Conservation (phyloP, 2,888 invertebrate species). For the Scaptodrosophila latifasciaeformis region DNA sequence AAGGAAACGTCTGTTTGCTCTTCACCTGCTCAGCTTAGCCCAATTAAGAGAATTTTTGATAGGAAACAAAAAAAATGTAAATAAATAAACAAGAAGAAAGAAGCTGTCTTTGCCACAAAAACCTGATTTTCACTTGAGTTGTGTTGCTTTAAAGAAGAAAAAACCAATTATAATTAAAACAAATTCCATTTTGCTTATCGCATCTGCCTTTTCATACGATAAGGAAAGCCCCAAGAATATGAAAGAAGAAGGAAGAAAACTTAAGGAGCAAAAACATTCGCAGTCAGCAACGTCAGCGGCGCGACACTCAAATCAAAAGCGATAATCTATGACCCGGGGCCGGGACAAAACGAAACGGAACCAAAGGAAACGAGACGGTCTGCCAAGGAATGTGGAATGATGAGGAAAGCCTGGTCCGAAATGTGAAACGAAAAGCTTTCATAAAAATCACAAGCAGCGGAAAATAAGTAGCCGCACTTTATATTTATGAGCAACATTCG, state of each 20-base stretch:
- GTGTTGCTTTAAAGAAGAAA: too few species aligned
- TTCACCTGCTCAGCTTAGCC: too few species aligned
- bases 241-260: constrained; percentile 4
- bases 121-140: constrained; percentile 21
- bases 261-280: constrained; percentile 12
- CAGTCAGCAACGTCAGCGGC: constrained; percentile 10
- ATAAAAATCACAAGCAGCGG: constrained; percentile 12
- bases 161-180: constrained; percentile 54
- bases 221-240: not conserved
- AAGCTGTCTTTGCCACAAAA: constrained; percentile 33
- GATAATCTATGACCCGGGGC: constrained; percentile 50
- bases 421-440: constrained; percentile 16
- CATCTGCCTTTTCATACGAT: constrained; percentile 25
- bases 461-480: constrained; percentile 58
- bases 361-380: not conserved
- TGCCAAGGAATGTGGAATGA: not conserved
- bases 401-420: not conserved
- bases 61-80: constrained; percentile 18
- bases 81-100: too few species aligned
- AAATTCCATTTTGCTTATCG: constrained; percentile 46
- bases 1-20: too few species aligned
- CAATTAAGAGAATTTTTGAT: not conserved
- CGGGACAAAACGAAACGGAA: constrained; percentile 14
- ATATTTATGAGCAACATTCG: constrained; percentile 57
- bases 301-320: constrained; percentile 59